Conservation (phyloP, 2,113 vertebrate genomes). For the Ranitomeya variabilis region DNA sequence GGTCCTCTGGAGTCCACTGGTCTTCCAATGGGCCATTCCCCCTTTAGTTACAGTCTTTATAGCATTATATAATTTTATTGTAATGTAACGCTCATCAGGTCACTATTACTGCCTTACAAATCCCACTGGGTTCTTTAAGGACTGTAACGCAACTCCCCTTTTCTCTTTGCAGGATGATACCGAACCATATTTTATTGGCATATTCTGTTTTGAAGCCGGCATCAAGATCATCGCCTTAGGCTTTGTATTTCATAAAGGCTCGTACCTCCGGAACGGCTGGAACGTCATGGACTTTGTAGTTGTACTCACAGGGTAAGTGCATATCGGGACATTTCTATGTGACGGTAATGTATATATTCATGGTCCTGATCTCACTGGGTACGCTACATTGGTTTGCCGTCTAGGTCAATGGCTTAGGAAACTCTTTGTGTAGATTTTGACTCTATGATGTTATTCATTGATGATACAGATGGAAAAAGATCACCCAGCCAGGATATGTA, state of each 20-base stretch:
- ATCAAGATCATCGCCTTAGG: constrained; percentile 98
- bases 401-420: background rate
- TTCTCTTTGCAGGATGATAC: constrained; percentile 84
- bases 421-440: background rate
- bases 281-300: constrained; percentile 99
- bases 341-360: background rate
- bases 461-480: background rate
- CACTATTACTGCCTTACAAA: background rate
- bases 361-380: background rate
- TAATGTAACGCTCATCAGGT: background rate
- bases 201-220: constrained; percentile 98
- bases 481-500: background rate
- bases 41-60: background rate
- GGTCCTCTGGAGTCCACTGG: background rate
- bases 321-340: background rate
- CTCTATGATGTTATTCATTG: background rate
- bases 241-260: constrained; percentile 94
- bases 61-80: too few species aligned
- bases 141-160: background rate
- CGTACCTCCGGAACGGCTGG: constrained; percentile 96
- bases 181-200: constrained; percentile 98
- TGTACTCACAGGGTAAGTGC: constrained; percentile 94
- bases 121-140: background rate
- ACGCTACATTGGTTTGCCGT: background rate
- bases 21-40: background rate